Conservation (phyloP, 2,888 invertebrate genomes). For the Colletes collaris region DNA sequence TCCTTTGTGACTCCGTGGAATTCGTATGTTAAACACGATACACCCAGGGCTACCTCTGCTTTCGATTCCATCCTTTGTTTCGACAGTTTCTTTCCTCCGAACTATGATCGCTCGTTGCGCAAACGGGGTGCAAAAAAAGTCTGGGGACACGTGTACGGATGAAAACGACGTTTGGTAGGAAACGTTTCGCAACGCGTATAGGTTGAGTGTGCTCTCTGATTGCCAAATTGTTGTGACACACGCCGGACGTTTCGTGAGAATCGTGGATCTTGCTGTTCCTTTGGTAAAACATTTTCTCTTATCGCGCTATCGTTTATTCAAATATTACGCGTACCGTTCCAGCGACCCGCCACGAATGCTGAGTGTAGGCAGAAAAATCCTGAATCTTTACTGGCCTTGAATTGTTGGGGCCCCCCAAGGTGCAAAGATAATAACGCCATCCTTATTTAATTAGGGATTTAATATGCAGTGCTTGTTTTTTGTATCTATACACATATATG, state of each 20-base stretch:
- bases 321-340: constrained; percentile 1
- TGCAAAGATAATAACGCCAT: too few species aligned
- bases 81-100: constrained; percentile 10
- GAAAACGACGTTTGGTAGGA: constrained; percentile 16
- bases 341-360: too few species aligned
- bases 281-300: neutral
- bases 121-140: constrained; percentile 18
- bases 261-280: constrained; percentile 5
- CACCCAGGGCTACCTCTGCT: neutral
- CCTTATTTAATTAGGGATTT: too few species aligned
- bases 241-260: constrained; percentile 12
- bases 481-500: too few species aligned
- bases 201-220: constrained; percentile 29
- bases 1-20: neutral
- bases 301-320: constrained; percentile 3
- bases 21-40: neutral
- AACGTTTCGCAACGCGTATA: constrained; percentile 32
- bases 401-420: too few species aligned
- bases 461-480: too few species aligned
- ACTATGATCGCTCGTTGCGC: constrained; percentile 15
- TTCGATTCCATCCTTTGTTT: neutral
- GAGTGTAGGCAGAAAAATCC: too few species aligned
- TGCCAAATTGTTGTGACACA: constrained; percentile 42
- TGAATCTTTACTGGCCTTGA: too few species aligned
- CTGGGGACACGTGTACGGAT: constrained; percentile 9